Evolutionary conservation across 2,888 invertebrate species (phyloP).

Genomic region (Suillia variegata): DNA sequence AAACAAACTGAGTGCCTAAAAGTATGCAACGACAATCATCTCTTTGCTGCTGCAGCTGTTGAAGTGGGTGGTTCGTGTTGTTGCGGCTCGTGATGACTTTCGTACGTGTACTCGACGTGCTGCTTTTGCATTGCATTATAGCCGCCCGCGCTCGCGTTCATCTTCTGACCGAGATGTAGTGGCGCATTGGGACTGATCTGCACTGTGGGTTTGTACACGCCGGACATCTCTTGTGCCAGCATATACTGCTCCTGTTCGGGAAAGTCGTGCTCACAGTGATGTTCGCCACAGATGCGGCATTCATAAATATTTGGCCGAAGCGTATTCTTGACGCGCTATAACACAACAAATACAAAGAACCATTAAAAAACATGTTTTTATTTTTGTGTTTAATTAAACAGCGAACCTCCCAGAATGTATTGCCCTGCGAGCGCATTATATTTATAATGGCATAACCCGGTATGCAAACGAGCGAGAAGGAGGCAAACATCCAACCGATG

Average conservation of each 20-base stretch:
- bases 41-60: neutral
- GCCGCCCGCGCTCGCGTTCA: too few relatives aligned
- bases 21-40: neutral
- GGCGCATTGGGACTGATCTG: constrained; percentile 13
- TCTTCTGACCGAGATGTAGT: constrained; percentile 32
- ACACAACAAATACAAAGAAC: neutral
- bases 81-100: constrained; percentile 32
- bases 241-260: constrained; percentile 63
- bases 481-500: constrained; percentile 86
- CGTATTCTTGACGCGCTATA: constrained; percentile 76
- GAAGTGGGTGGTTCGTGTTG: constrained; percentile 5
- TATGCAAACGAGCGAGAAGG: constrained; percentile 82
- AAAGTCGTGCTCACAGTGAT: constrained; percentile 74
- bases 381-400: constrained; percentile 28
- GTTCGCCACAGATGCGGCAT: constrained; percentile 75
- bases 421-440: constrained; percentile 73
- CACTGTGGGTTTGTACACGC: constrained; percentile 43
- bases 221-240: constrained; percentile 57
- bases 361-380: neutral
- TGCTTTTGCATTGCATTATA: constrained; percentile 42
- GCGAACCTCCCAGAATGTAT: constrained; percentile 75
- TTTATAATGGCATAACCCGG: constrained; percentile 80
- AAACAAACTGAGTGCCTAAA: neutral
- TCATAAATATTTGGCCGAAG: constrained; percentile 78
- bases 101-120: constrained; percentile 31